Conservation (phyloP, 2,797 vertebrate genomes). For the Oryzias dopingdopingensis region DNA sequence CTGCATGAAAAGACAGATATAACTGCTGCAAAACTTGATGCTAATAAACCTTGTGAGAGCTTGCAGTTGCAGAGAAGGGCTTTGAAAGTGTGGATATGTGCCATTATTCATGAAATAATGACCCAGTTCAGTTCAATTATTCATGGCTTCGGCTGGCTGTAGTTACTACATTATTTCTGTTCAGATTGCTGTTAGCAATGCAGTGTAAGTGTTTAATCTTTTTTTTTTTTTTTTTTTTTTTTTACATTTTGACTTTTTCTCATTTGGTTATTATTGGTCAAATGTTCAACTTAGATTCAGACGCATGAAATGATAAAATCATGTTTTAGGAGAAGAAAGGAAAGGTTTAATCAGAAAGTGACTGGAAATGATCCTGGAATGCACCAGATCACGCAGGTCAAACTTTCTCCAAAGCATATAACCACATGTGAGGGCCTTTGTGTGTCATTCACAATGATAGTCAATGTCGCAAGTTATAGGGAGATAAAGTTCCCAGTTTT, state of each 20-base stretch:
- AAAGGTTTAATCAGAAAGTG: too few relatives aligned
- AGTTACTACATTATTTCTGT: conserved; percentile 37
- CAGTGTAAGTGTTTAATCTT: neutral
- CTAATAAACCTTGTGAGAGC: conserved; percentile 40
- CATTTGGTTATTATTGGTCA: neutral
- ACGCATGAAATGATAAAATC: too few relatives aligned
- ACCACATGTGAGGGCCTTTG: too few relatives aligned
- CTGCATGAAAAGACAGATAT: conserved; percentile 20
- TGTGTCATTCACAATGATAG: too few relatives aligned
- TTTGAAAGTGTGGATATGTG: conserved; percentile 35
- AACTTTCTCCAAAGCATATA: too few relatives aligned
- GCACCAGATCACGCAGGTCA: too few relatives aligned
- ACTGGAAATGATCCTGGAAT: too few relatives aligned
- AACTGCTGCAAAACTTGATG: conserved; percentile 48
- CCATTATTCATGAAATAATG: conserved; percentile 59
- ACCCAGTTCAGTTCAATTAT: conserved; percentile 45
- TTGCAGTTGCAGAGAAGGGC: conserved; percentile 33
- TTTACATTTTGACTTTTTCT: neutral
- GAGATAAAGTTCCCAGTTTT: neutral
- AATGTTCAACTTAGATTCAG: neutral
- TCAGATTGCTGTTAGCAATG: conserved; percentile 37
- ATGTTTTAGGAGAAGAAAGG: too few relatives aligned
- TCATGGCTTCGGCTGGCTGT: conserved; percentile 30
- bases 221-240: neutral
- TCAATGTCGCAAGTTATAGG: neutral